A percentile compares a stretch with the other conserved stretches of the same genome.
These are phyloP conservation scores for Myripristis jacobus DNA, from an alignment of 2,797 vertebrate genomes.

Conservation along the genomic window DNA sequence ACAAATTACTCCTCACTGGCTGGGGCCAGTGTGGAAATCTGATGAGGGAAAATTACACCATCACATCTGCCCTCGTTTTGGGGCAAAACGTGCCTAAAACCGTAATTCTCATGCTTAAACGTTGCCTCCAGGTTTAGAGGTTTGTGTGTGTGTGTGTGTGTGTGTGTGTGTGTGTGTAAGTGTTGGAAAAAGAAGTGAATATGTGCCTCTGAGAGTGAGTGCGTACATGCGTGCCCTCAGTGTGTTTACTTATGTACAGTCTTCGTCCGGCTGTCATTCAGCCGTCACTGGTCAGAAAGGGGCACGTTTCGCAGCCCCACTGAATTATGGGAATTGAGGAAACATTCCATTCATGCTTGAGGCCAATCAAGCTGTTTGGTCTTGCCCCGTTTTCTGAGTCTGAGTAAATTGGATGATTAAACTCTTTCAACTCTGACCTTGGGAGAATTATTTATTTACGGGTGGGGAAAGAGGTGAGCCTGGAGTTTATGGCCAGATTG, in stretches of 20 bases:
- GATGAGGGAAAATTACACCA: constrained; percentile 76
- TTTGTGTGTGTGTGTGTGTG: constrained; percentile 14
- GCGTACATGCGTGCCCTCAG: not conserved
- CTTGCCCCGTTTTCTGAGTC: constrained; percentile 56
- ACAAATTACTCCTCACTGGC: constrained; percentile 68
- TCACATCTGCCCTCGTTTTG: constrained; percentile 77
- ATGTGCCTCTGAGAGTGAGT: constrained; percentile 34
- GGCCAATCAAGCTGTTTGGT: constrained; percentile 69
- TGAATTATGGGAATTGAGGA: constrained; percentile 55
- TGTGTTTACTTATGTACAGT: constrained; percentile 16
- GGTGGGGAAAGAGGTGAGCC: constrained; percentile 56
- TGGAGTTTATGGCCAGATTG: constrained; percentile 47
- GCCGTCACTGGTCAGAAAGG: constrained; percentile 47
- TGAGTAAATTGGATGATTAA: constrained; percentile 71
- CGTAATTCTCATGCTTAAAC: constrained; percentile 45
- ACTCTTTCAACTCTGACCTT: constrained; percentile 73
- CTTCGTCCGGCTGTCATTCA: constrained; percentile 56
- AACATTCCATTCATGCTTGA: constrained; percentile 62
- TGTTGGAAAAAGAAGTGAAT: constrained; percentile 25
- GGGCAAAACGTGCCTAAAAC: constrained; percentile 52
- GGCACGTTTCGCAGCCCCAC: constrained; percentile 17
- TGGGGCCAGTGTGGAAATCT: constrained; percentile 65
- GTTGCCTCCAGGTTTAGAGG: constrained; percentile 14
- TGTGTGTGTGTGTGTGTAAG: not conserved
- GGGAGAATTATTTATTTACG: constrained; percentile 59